These are phyloP conservation scores for Oxyteleia sp. DNA, from an alignment of 2,888 invertebrate genomes.

Conservation along the genomic window DNA sequence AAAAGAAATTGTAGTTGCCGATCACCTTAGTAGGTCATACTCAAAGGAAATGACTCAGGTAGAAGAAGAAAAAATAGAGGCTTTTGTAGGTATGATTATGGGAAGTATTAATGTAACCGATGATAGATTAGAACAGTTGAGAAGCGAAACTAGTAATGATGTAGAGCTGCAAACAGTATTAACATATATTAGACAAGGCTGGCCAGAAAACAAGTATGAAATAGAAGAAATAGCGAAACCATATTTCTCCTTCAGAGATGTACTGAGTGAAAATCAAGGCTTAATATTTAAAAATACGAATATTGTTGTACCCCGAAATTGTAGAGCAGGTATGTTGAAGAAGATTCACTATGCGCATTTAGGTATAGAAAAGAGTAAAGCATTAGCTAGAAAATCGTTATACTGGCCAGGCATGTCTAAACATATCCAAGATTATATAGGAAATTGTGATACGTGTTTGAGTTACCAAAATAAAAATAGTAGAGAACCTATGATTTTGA, in stretches of 20 bases:
- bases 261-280: constrained; percentile 50
- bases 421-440: constrained; percentile 55
- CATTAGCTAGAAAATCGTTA: constrained; percentile 53
- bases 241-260: constrained; percentile 67
- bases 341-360: constrained; percentile 68
- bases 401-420: constrained; percentile 68
- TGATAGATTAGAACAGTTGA: constrained; percentile 52
- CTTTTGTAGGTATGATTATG: constrained; percentile 53
- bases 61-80: constrained; percentile 57
- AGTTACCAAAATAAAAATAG: constrained; percentile 26
- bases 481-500: constrained; percentile 65
- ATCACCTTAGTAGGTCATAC: constrained; percentile 53
- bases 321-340: constrained; percentile 47
- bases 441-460: constrained; percentile 48
- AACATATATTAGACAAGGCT: constrained; percentile 59
- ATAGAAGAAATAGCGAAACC: constrained; percentile 50
- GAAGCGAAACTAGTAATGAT: constrained; percentile 56
- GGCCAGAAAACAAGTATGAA: constrained; percentile 66
- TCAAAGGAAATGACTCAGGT: not conserved
- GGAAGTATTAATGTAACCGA: constrained; percentile 59
- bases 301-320: constrained; percentile 63
- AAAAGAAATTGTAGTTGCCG: constrained; percentile 58
- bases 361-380: constrained; percentile 62
- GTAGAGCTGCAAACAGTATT: constrained; percentile 51
- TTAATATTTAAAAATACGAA: constrained; percentile 64